Conservation (phyloP, 2,797 vertebrate genomes). For the Callimico goeldii region DNA sequence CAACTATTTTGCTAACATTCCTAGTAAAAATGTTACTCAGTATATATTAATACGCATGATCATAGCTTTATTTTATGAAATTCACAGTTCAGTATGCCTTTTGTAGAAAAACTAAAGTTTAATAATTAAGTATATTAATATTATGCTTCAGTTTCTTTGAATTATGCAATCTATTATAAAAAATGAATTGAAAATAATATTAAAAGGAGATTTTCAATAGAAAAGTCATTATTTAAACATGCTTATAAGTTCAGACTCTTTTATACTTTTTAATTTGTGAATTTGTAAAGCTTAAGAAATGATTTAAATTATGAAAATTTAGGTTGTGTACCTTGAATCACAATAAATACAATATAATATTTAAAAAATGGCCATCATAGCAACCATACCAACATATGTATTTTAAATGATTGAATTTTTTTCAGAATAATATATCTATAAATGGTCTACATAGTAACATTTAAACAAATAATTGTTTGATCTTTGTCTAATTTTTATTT, state of each 20-base stretch:
- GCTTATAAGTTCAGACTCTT: background rate
- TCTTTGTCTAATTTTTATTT: background rate
- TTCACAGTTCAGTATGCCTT: background rate
- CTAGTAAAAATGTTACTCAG: background rate
- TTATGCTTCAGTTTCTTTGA: background rate
- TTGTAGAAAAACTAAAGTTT: background rate
- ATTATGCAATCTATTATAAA: background rate
- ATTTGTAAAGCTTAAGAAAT: background rate
- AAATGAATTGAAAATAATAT: background rate
- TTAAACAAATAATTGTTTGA: background rate
- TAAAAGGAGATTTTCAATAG: background rate
- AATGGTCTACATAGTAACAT: background rate
- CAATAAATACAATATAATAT: background rate
- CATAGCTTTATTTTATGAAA: background rate
- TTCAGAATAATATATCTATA: background rate
- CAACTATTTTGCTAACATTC: background rate
- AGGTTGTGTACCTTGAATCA: background rate
- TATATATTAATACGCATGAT: background rate
- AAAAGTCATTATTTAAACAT: background rate
- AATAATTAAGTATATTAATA: background rate
- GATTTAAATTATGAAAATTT: background rate
- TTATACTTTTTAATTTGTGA: background rate
- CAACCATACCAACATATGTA: background rate
- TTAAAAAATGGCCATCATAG: background rate
- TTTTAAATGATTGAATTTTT: background rate